phyloP scores from a whole-genome alignment of 2,797 vertebrate genomes.

The Crossoptilon crossoptilon region DNA sequence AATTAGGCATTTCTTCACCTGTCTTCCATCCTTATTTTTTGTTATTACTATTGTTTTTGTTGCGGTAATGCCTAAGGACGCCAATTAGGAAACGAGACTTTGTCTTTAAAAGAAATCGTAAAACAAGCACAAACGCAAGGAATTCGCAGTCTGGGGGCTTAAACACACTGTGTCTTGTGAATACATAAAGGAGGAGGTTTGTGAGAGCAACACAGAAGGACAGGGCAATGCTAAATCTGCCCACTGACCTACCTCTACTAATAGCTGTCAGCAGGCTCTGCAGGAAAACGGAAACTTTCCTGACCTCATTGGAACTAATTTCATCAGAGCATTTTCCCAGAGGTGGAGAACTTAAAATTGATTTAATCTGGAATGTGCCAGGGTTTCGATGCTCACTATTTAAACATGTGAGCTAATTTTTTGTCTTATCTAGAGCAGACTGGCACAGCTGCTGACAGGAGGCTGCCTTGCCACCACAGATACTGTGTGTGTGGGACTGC shows the following conservation, averaged over 20 bases:
- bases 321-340: background rate
- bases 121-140: background rate
- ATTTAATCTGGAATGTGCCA: background rate
- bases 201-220: background rate
- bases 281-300: background rate
- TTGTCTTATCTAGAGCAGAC: background rate
- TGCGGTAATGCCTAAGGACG: conserved; percentile 25
- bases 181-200: background rate
- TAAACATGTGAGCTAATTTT: background rate
- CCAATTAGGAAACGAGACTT: background rate
- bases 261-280: background rate
- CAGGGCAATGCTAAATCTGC: background rate
- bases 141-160: background rate
- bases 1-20: conserved; percentile 54
- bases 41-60: conserved; percentile 50
- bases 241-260: background rate
- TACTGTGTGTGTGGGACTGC: background rate
- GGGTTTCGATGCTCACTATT: background rate
- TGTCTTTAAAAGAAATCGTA: background rate
- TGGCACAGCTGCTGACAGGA: background rate
- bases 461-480: accelerated
- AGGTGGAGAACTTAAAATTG: background rate
- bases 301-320: background rate
- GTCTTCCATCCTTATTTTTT: conserved; percentile 24
- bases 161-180: background rate